Evolutionary conservation across 2,113 vertebrate species (phyloP).

Genomic region (Salminus brasiliensis): DNA sequence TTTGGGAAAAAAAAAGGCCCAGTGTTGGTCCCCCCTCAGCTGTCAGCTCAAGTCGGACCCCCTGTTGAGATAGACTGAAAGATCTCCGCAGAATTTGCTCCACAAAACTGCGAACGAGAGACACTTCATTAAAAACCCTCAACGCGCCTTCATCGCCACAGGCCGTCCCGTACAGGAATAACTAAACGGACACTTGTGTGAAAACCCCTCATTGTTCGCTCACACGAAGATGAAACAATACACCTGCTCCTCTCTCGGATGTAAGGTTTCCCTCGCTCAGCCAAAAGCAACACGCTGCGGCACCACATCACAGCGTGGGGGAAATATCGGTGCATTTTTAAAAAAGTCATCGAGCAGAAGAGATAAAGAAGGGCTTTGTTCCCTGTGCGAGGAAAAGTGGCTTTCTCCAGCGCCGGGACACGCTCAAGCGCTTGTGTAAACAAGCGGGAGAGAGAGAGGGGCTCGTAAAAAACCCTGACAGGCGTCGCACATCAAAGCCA

Average conservation of each 20-base stretch:
- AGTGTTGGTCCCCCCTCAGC: too few relatives aligned
- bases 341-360: conserved; percentile 9
- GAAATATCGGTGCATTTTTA: background rate
- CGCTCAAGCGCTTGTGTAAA: conserved; percentile 46
- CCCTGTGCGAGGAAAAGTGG: conserved; percentile 12
- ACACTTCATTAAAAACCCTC: background rate
- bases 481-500: conserved; percentile 54
- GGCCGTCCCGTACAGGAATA: too few relatives aligned
- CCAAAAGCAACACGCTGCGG: background rate
- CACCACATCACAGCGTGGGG: background rate
- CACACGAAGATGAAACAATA: background rate
- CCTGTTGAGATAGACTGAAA: too few relatives aligned
- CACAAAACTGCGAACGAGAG: background rate
- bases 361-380: conserved; percentile 53
- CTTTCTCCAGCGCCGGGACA: conserved; percentile 40
- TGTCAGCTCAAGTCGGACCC: too few relatives aligned
- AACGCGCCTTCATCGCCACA: background rate
- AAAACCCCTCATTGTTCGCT: background rate
- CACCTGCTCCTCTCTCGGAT: background rate
- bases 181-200: background rate
- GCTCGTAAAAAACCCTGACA: conserved; percentile 39
- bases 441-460: conserved; percentile 33
- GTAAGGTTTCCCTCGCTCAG: background rate
- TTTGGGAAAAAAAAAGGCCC: too few relatives aligned
- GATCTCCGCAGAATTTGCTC: too few relatives aligned